Conservation (phyloP, 2,797 vertebrate species). For the Ispidina picta region DNA sequence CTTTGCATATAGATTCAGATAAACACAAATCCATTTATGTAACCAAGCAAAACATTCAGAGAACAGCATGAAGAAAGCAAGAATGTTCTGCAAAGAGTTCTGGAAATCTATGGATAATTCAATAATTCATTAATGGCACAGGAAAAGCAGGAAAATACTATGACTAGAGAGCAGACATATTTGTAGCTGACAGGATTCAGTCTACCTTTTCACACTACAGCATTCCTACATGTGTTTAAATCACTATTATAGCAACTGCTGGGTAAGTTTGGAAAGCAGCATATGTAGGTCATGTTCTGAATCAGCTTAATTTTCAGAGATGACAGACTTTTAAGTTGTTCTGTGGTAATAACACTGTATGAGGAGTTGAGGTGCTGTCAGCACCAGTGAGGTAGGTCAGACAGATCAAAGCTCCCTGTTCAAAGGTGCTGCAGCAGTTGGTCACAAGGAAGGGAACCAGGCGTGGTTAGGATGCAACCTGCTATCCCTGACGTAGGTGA, state of each 20-base stretch:
- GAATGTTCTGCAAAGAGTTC: neutral
- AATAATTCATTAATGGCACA: neutral
- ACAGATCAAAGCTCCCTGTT: neutral
- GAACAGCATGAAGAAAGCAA: neutral
- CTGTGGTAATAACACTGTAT: rapidly evolving
- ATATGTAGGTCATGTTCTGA: neutral
- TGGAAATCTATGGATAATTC: neutral
- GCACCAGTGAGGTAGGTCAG: neutral
- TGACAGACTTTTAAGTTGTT: neutral
- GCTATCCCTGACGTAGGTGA: neutral
- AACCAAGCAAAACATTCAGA: neutral
- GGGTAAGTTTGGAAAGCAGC: neutral
- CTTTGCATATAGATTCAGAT: neutral
- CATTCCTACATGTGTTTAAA: neutral
- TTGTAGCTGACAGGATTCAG: neutral
- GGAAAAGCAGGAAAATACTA: neutral
- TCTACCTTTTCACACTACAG: neutral
- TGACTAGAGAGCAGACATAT: neutral
- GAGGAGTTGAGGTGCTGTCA: neutral
- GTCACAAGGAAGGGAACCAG: rapidly evolving
- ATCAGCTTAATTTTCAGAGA: neutral
- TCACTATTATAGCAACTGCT: neutral
- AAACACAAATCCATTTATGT: neutral
- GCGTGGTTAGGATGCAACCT: neutral
- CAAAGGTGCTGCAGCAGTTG: rapidly evolving